phyloP scores from a whole-genome alignment of 2,113 vertebrate species.

The Etia nguti region DNA sequence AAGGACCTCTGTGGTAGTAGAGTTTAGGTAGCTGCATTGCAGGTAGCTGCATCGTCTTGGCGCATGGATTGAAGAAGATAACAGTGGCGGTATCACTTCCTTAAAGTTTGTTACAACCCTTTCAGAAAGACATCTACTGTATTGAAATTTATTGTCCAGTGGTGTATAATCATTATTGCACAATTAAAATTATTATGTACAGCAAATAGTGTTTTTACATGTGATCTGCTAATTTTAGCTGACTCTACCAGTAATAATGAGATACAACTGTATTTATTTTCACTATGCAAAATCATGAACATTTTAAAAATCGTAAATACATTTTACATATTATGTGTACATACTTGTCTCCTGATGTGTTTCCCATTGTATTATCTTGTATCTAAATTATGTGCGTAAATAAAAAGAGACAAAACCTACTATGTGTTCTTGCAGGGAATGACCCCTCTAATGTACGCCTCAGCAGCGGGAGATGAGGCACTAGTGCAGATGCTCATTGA shows the following conservation, averaged over 20 bases:
- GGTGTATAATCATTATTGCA: background rate
- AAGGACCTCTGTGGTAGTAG: background rate
- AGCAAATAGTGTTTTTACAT: background rate
- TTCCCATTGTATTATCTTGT: background rate
- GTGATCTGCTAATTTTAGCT: background rate
- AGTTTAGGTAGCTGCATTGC: background rate
- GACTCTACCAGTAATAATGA: background rate
- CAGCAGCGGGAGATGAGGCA: slow-evolving; percentile 89
- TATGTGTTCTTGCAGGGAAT: slow-evolving; percentile 75
- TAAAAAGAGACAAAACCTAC: background rate
- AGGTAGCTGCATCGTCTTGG: background rate
- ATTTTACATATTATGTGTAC: background rate
- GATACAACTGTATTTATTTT: background rate
- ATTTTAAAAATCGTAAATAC: background rate
- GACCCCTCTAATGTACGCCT: slow-evolving; percentile 92
- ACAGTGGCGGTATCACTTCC: background rate
- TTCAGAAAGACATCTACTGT: background rate
- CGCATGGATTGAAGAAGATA: background rate
- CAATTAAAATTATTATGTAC: background rate
- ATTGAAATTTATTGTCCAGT: background rate
- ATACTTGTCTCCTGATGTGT: background rate
- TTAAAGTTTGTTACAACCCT: background rate
- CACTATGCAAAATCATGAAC: background rate
- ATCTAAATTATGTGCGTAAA: background rate
- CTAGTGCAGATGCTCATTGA: slow-evolving; percentile 94